Evolutionary conservation across 2,888 invertebrate genomes (phyloP), one percentile per base, ranked within the genome.

Genomic region (Sinhomidia bicolor): DNA sequence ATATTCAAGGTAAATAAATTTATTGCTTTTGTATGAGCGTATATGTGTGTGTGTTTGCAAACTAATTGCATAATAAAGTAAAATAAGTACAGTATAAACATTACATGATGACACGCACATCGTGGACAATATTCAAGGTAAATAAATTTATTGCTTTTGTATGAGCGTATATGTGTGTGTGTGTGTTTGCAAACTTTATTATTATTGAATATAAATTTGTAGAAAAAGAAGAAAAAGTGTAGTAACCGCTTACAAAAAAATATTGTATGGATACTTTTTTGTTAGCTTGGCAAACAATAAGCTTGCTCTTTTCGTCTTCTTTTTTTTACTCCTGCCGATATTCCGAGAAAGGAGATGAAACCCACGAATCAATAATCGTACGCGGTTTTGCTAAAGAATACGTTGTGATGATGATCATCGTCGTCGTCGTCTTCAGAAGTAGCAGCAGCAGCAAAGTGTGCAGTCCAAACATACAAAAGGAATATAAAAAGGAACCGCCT

Each of bases 401-500:
- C 17, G 1, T n/a, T 54, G 17, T 17, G 23, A 60, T 60, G 26
- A 60, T 60, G 4, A 7, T 7, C 26, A 60, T 60, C 60, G 10
- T 26, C 23, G 1, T 47, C 47, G 3, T 47, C 47, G 3, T 47
- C 47, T 7, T 12, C n/a, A 14, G n/a, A n/a, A n/a, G 7, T 12
- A 12, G 7, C n/a, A 47, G 47, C 3, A 36, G 36, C 36, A 36
- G 17, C 17, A 54, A 17, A n/a, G n/a, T n/a, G n/a, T n/a, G n/a
- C 2, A 17, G 51, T 17, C 2, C 60, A 60, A 5, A n/a, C 2
- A 12, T 17, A 26, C 26, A 26, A 23, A 60, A 26, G n/a, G 60
- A 60, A 57, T 6, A 20, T n/a, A n/a, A n/a, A n/a, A 17, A 60
- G 60, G 60, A 60, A 60, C 47, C 54, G 60, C 60, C 60, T 60